Evolutionary conservation across 2,888 invertebrate genomes (phyloP), one percentile per base, ranked within the genome.

Genomic region (Cosmopolites sordidus): DNA sequence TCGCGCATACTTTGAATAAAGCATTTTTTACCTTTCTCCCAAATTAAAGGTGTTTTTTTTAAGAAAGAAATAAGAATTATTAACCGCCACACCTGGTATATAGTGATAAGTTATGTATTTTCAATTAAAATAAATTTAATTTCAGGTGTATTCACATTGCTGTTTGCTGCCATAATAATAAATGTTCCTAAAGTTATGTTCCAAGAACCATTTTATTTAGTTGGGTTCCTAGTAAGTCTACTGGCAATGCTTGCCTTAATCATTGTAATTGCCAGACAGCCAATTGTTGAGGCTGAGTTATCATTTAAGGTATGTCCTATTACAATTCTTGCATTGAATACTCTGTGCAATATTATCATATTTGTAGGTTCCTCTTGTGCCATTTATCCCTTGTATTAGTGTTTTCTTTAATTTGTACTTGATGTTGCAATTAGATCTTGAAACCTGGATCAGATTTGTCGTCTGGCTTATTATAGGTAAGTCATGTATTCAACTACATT

Each of bases 381-480:
- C 95, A 0, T 71, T 89, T 40, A 77, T 95, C 58, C 94, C 95
- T 2, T 86, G 86, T 64, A 68, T 91, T 4, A 92, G 92, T 73
- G 84, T 92, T 39, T 82, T 92, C 58, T 85, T 91, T 66, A 96
- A 96, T 75, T 75, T 92, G 46, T 93, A 92, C 73, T 78, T 96
- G 48, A 95, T 95, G 94, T 81, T 91, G 65, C 89, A 92, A 75
- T 76, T 96, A 57, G 89, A 92, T 69, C 64, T 79, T 44, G 80
- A 83, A 66, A 95, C 95, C 1, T 95, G 95, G 95, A 82, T 92
- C 52, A 79, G 94, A 66, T 94, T 95, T 75, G 76, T 80, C 48
- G 79, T 89, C 12, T 96, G 95, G 95, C 80, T 96, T 62, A 68
- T 78, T 5, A 75, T 93, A 54, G 95, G 94, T 81, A 68, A 76